Percentiles rank a stretch among this genome's conserved stretches.
Evolutionary conservation across 2,888 invertebrate genomes (phyloP).

Genomic region (Drosophila suboccidentalis): DNA sequence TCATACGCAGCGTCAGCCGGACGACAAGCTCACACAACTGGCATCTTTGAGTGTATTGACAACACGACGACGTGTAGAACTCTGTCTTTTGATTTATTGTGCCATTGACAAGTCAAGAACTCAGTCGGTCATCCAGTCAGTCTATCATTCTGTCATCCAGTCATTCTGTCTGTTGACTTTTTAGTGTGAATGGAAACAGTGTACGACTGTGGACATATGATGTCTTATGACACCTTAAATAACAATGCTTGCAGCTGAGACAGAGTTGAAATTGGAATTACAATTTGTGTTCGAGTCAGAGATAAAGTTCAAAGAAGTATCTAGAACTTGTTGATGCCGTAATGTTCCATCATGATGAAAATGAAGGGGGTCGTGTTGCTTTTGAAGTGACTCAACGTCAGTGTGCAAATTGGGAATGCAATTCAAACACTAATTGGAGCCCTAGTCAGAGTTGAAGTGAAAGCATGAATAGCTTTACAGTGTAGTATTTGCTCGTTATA

Average conservation of each 20-base stretch:
- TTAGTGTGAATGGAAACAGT: not conserved
- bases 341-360: not conserved
- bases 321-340: not conserved
- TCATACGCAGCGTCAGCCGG: constrained; percentile 54
- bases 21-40: constrained; percentile 13
- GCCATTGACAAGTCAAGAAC: constrained; percentile 68
- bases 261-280: constrained; percentile 1
- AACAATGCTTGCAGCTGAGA: not conserved
- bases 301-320: not conserved
- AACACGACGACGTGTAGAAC: constrained; percentile 34
- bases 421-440: constrained; percentile 1
- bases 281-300: not conserved
- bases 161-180: not conserved
- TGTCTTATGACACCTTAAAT: not conserved
- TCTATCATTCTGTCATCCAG: constrained; percentile 17
- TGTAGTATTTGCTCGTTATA: not conserved
- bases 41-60: constrained; percentile 37
- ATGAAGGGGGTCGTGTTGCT: not conserved
- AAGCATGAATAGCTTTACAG: not conserved
- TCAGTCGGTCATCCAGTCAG: constrained; percentile 22
- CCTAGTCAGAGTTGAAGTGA: constrained; percentile 1
- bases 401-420: not conserved
- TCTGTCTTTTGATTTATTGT: constrained; percentile 60
- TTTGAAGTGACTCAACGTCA: not conserved
- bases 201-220: not conserved